Evolutionary conservation across 23 tunicate genomes (phyloP), one percentile per base, ranked within the genome.

Genomic region (Trididemnum miniatum): DNA sequence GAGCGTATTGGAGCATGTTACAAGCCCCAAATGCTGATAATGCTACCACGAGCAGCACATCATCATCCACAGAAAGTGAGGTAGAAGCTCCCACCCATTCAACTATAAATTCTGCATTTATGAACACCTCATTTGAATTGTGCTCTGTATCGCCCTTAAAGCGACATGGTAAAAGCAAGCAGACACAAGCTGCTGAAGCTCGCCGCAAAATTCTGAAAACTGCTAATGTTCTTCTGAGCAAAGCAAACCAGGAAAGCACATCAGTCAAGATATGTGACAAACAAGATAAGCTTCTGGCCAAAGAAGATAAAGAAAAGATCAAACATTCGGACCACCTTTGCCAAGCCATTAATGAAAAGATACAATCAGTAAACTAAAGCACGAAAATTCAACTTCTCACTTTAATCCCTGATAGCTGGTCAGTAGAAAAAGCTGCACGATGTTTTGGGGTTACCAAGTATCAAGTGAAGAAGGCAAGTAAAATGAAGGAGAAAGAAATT

Each of bases 351-450:
- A 39, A 9, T 73, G 79, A 37, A 30, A 73, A 73, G 28, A 15
- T 73, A 26, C 79, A 22, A 73, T 73, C 79, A 73, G 79, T 59
- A 38, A 34, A 39, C 79, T 9, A 29, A 40, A 73, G 9, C 59
- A 15, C 79, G 59, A 80, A 65, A 80, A 33, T 80, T 3, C 74
- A 65, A 29, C 76, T 80, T 65, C 75, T 80, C 27, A 67, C 78
- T 35, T 80, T 65, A 32, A 33, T 62, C 74, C 84, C 84, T 66
- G 62, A 80, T 31, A 64, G 52, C 74, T 67, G 84, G 84, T 80
- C 84, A 39, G 35, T 39, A 34, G 75, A 59, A 64, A 65, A 26
- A 32, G 54, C 67, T 35, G 74, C 84, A 80, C 66, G 67, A 63
- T 28, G 59, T 65, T 80, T 80, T 80, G 75, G 28, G 60, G 78